Evolutionary conservation across 2,888 invertebrate species (phyloP), one percentile per base, ranked within the genome.

Genomic region (Drosophila villosipedis): DNA sequence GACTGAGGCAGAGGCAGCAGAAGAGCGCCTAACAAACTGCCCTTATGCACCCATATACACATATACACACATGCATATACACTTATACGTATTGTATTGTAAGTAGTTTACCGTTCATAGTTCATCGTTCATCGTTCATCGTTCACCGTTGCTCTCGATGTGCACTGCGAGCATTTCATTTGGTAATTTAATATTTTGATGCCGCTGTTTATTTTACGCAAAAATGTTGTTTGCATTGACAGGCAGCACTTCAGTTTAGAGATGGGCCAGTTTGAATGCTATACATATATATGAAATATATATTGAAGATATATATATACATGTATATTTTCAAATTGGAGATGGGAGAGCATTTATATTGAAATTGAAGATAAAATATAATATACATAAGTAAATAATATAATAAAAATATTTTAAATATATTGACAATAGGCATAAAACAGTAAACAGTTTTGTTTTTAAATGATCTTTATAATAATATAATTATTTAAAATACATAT

Each of bases 141-240:
- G 78, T 82, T 89, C 82, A 89, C 86, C 74, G 85, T 76, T 80
- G 14, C 39, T 30, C 63, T 63, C 54, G 54, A 54, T 76, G 47
- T 47, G 82, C 85, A 78, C 79, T 87, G 67, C 57, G 64, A 71
- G 73, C 41, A 62, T 39, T 74, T 79, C 63, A 54, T 75, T 60
- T 68, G 71, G 91, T 86, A 91, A 91, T 80, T 75, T 68, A 91
- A 91, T 92, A 92, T 88, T 91, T 91, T 92, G 53, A 72, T 64
- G 58, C 41, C 58, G 28, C 16, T 85, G 88, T 85, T 91, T 91
- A 73, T 76, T 85, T 91, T 85, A 85, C 86, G 91, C 82, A 82
- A 89, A 77, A 82, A 77, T 82, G 1, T 35, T 76, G 80, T 80
- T 83, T 85, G 79, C 87, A 82, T 80, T 78, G 72, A 68, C 66